Conservation (phyloP, 2,888 invertebrate species). For the Acanthacorydalis orientalis region DNA sequence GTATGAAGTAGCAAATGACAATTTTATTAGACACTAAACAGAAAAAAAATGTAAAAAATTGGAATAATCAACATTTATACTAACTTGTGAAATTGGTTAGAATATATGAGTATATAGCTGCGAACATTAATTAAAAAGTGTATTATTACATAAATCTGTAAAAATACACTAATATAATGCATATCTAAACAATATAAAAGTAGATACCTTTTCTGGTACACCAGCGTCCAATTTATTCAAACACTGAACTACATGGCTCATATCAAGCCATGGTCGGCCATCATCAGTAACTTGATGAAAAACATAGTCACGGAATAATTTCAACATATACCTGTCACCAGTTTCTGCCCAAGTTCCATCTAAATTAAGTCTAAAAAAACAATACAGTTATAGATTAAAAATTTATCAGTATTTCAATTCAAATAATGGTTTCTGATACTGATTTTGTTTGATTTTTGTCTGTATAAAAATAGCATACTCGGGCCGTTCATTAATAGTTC, state of each 20-base stretch:
- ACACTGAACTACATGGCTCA: conserved; percentile 85
- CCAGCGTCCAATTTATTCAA: conserved; percentile 86
- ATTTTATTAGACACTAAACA: too few relatives aligned
- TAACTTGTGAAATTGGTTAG: too few relatives aligned
- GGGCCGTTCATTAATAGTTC: conserved; percentile 87
- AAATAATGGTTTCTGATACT: background rate
- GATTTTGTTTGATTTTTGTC: background rate
- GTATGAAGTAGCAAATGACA: too few relatives aligned
- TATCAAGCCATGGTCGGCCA: conserved; percentile 89
- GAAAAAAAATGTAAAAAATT: too few relatives aligned
- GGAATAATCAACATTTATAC: too few relatives aligned
- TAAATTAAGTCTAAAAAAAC: conserved; percentile 53
- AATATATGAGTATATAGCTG: too few relatives aligned
- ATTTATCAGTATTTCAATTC: background rate
- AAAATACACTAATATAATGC: too few relatives aligned
- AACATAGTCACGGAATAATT: conserved; percentile 91
- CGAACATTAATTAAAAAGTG: too few relatives aligned
- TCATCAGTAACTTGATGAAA: conserved; percentile 91
- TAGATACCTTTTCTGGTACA: conserved; percentile 52
- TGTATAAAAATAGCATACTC: conserved; percentile 47
- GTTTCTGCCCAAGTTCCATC: conserved; percentile 96
- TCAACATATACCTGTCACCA: conserved; percentile 95
- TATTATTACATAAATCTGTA: too few relatives aligned
- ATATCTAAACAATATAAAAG: too few relatives aligned
- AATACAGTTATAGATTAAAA: conserved; percentile 10